These are phyloP conservation scores for Manduca sexta DNA, from an alignment of 1,140 invertebrate genomes.

Conservation along the genomic window DNA sequence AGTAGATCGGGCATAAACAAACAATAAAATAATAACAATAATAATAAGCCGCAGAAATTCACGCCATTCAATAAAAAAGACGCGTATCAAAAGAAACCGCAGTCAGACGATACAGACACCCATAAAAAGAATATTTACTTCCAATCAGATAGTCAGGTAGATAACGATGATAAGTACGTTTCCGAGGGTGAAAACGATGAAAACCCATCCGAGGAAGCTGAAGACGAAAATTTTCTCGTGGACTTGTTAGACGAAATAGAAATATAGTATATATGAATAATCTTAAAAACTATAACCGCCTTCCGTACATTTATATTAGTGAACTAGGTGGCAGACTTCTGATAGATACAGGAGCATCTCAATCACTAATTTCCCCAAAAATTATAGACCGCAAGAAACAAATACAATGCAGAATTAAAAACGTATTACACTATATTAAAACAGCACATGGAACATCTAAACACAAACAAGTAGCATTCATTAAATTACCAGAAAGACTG, in stretches of 20 bases:
- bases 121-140: constrained; percentile 2
- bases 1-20: not conserved
- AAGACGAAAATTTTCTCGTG: too few species aligned
- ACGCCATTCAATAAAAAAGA: not conserved
- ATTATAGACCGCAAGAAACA: not conserved
- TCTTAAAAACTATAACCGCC: constrained; percentile 5
- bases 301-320: constrained; percentile 12
- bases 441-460: constrained; percentile 11
- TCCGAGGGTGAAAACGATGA: not conserved
- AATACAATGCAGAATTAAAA: not conserved
- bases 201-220: too few species aligned
- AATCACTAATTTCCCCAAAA: constrained; percentile 12
- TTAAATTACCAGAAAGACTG: constrained; percentile 9
- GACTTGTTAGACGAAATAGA: too few species aligned
- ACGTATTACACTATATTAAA: constrained; percentile 6
- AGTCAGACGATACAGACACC: not conserved
- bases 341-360: constrained; percentile 19
- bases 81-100: not conserved
- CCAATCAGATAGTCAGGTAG: not conserved
- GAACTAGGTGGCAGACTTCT: constrained; percentile 18
- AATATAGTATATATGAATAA: too few species aligned
- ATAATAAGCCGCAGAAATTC: not conserved
- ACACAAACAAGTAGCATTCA: constrained; percentile 6
- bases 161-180: not conserved
- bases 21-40: not conserved